Conservation (phyloP, 2,888 invertebrate genomes). For the Ctena decussata region DNA sequence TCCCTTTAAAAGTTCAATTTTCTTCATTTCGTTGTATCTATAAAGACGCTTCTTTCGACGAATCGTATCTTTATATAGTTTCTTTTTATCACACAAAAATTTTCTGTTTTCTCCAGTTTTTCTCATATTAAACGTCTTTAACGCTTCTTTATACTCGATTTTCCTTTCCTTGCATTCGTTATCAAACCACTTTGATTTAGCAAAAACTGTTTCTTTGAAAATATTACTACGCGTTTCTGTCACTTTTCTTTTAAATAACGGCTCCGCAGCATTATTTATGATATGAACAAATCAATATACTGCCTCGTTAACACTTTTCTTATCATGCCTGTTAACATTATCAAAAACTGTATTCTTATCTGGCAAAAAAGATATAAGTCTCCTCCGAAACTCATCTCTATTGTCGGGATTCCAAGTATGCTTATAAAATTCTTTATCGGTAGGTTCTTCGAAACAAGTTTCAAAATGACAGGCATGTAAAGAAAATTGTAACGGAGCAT, state of each 20-base stretch:
- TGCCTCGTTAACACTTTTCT: neutral
- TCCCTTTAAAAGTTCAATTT: conserved; percentile 3
- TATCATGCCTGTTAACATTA: neutral
- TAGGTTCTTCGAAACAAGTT: no score
- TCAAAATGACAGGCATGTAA: neutral
- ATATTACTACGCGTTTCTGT: neutral
- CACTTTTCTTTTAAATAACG: neutral
- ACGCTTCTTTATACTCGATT: neutral
- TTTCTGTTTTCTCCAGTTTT: neutral
- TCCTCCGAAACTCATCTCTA: neutral
- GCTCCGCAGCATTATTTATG: neutral
- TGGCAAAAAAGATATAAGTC: neutral
- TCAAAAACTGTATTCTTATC: neutral
- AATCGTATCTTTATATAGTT: neutral
- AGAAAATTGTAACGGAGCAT: conserved; percentile 9
- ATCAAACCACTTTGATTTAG: conserved; percentile 4
- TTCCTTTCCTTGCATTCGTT: conserved; percentile 6
- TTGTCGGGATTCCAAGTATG: neutral
- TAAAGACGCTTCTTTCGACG: neutral
- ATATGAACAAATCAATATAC: neutral
- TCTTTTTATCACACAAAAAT: neutral
- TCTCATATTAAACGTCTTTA: neutral
- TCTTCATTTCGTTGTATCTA: neutral
- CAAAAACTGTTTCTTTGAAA: neutral
- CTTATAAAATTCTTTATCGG: no score